Evolutionary conservation across 2,113 vertebrate genomes (phyloP).

Genomic region (Xenus cinereus): DNA sequence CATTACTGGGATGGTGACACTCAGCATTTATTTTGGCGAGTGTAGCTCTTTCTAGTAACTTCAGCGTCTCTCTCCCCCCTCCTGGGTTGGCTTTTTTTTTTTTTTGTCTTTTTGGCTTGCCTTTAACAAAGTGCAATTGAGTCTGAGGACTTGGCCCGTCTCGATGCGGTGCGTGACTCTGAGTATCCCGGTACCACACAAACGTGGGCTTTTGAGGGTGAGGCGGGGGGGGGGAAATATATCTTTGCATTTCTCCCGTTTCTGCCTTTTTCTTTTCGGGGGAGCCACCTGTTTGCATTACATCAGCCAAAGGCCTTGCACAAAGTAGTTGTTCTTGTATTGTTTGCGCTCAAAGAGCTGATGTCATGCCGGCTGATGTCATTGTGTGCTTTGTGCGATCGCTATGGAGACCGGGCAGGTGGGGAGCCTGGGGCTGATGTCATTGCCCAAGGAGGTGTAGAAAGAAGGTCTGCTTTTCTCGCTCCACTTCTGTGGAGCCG

Average conservation of each 20-base stretch:
- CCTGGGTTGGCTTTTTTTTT: not conserved
- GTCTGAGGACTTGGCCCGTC: not conserved
- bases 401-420: constrained; percentile 81
- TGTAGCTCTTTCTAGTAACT: constrained; percentile 25
- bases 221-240: not conserved
- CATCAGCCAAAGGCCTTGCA: constrained; percentile 75
- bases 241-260: not conserved
- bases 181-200: not conserved
- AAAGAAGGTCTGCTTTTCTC: constrained; percentile 28
- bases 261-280: not conserved
- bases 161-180: not conserved
- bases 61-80: not conserved
- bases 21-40: not conserved
- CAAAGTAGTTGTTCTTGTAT: constrained; percentile 81
- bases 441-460: constrained; percentile 62
- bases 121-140: not conserved
- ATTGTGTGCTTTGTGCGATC: constrained; percentile 78
- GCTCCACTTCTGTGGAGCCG: not conserved
- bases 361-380: constrained; percentile 85
- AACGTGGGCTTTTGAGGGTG: not conserved
- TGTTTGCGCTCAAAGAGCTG: constrained; percentile 83
- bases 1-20: not conserved
- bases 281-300: constrained; percentile 85
- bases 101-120: not conserved
- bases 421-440: constrained; percentile 78